Evolutionary conservation across 1,140 invertebrate genomes (phyloP), one percentile per base, ranked within the genome.

Genomic region (Liolophura sinensis): DNA sequence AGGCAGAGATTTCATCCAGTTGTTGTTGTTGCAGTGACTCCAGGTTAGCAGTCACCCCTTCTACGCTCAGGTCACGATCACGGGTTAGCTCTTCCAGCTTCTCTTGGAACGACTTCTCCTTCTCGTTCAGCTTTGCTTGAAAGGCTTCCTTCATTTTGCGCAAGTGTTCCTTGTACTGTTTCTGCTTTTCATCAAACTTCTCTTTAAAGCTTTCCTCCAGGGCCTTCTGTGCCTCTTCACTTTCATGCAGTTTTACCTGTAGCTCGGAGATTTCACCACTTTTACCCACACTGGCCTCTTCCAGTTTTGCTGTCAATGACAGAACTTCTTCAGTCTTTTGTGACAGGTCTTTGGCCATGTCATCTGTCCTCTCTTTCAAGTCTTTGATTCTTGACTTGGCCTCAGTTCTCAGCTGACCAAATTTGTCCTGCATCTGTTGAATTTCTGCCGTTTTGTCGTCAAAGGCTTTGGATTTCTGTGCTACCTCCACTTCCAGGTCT

Each of bases 101-200:
- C n/a, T 64, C 64, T 66, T 77, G 73, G 72, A 73, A 78, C 15
- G 73, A 69, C 62, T 68, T 69, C 64, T 82, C 73, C 77, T 78
- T 78, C 50, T 76, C 71, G 40, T 73, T 69, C 24, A 82, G 18
- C 54, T 77, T 78, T n/a, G 78, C 74, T 66, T 79, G 73, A 73
- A 77, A 79, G 60, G 75, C 71, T 59, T 82, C 74, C 65, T 76
- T 80, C 31, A 79, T 61, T 67, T 75, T 77, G 18, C 67, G 65
- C 69, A 77, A 64, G 20, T 65, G 72, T 22, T 79, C 77, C 61
- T 79, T 79, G 56, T 65, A 74, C 61, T 74, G 69, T n/a, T 57
- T 65, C 57, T 76, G 72, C 60, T 73, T 70, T 48, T 78, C 73
- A 51, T 78, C 71, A 70, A 78, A 77, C 54, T 79, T 65, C 20